Evolutionary conservation across 2,113 vertebrate species (phyloP), one percentile per base, ranked within the genome.

Genomic region (Cranoglanis bouderius): DNA sequence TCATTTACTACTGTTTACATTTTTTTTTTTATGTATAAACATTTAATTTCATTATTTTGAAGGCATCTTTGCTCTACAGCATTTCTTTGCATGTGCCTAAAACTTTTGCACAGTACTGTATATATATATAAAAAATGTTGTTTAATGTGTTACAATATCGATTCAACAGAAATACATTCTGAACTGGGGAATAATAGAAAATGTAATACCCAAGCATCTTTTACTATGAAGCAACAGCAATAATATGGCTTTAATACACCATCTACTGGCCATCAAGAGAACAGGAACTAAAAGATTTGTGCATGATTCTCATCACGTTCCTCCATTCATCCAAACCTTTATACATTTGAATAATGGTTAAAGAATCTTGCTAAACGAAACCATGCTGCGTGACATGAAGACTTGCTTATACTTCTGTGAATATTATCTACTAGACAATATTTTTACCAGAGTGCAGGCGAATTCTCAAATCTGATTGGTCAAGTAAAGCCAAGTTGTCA

Each of bases 211-310:
- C 46, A 77, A 84, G 46, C 38, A 49, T 55, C 32, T 53, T 38
- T 40, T n/a, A 53, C 55, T 4, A 57, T 38, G 13, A 49, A 49
- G 9, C 40, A 55, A 49, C 10, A 75, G 19, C 70, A 78, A n/a
- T 29, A 61, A 43, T 12, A 57, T 24, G 0, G 61, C 8, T 46
- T 24, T 65, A 0, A 49, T 0, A 82, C 14, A 12, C 83, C 93
- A 93, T 85, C 94, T 94, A 93, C 90, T 91, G 94, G 93, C 55
- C 82, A 89, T 57, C 2, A 49, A 87, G 29, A 24, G 59, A 55
- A 82, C 3, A 74, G 40, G 43, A 87, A 18, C 32, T 6, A n/a
- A 57, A 61, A 55, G 6, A 10, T 53, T 77, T 26, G 6, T 38
- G 12, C 21, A 40, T 43, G 6, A 72, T 40, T 35, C 67, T 85